Evolutionary conservation across 2,888 invertebrate genomes (phyloP), one percentile per base, ranked within the genome.

Genomic region (Drosophila paramelanica): DNA sequence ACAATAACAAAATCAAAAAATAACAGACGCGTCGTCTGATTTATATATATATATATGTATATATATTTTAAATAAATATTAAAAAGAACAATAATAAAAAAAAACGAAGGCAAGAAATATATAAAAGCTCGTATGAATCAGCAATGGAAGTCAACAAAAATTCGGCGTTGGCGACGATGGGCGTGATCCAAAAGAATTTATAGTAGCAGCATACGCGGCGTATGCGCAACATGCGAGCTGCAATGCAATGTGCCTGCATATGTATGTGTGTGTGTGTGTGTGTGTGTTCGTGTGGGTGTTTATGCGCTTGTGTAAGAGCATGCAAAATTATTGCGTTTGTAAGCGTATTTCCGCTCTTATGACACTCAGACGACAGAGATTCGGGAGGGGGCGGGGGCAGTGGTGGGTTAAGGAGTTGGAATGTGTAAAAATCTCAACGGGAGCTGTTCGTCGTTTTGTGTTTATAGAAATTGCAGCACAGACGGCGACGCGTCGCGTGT

Each of bases 321-420:
- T 71, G 76, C 59, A 77, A 69, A 80, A 80, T 73, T 79, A 78
- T 78, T 69, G 73, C 78, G 64, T 77, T 77, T 77, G 78, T 78
- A 80, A 80, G 80, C 77, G 69, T 73, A 78, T 73, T 80, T 80
- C 67, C 73, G 73, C 45, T 73, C 69, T 69, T 78, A 78, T 79
- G 77, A 79, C 77, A 77, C 36, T 49, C 62, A 57, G 60, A 56
- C 76, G 27, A 27, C 46, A 39, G 23, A 27, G 11, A 8, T 14
- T 11, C 14, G 0, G 27, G 0, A 14, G 11, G 3, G 17, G 17
- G 17, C 17, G 7, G 23, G 5, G 2, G 33, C 0, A 10, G 2
- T 7, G 31, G 10, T 8, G 31, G 31, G 31, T 10, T 31, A 31
- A 31, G 31, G 31, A 31, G 31, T 10, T n/a, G 45, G 14, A 13